Percentiles rank a stretch among this genome's conserved stretches.
These are phyloP conservation scores for Tribolium castaneum DNA, from an alignment of 1,140 invertebrate species.

Conservation along the genomic window DNA sequence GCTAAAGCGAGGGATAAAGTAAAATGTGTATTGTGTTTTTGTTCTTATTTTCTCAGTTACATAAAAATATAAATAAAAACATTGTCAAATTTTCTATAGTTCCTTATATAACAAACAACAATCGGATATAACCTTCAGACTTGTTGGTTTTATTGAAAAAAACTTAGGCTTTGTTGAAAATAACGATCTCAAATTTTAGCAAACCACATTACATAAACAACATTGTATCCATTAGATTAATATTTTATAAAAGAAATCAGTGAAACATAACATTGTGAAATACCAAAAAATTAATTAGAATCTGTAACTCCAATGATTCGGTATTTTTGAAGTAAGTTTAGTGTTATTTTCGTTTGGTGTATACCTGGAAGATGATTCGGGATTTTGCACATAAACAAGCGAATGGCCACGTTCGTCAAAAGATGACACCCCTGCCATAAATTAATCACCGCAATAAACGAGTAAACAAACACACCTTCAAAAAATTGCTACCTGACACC, in stretches of 20 bases:
- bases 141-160: slow-evolving; percentile 1
- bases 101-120: background rate
- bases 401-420: background rate
- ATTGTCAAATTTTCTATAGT: background rate
- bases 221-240: background rate
- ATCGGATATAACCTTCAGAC: background rate
- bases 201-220: slow-evolving; percentile 27
- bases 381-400: no score
- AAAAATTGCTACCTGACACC: background rate
- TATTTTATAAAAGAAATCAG: slow-evolving; percentile 11
- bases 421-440: background rate
- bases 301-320: background rate
- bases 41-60: no score
- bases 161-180: background rate
- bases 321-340: background rate
- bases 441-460: background rate
- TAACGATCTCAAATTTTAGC: background rate
- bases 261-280: slow-evolving; percentile 15
- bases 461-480: background rate
- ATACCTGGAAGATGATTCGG: no score
- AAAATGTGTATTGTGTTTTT: no score
- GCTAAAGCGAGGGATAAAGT: no score
- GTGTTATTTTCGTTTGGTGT: no score
- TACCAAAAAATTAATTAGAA: background rate
- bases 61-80: background rate